Base-by-base conservation (phyloP, 1,140 invertebrate species). In the Musca vetustissima region DNA sequence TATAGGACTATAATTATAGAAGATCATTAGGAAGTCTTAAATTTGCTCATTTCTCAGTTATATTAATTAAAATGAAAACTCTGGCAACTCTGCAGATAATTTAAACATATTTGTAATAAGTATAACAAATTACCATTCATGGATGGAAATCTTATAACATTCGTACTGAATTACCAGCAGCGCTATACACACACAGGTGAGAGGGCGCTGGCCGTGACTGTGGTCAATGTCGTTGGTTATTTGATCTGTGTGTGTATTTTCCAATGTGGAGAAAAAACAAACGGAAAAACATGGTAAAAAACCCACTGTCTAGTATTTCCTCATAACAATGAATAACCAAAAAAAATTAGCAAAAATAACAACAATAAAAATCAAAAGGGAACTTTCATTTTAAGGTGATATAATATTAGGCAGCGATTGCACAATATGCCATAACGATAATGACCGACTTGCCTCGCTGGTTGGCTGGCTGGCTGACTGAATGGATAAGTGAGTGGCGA, bases 371-470 rank as follows among this genome's bases (percentile, higher is more conserved):
- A 50, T 19, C 32, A 19, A n/a, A 61, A 61, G 57, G 57, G 57
- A 36, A 61, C 57, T 61, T 61, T 61, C 57, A 61, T 61, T 61
- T 61, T 61, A 61, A 61, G 32, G 36, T 61, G 57, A 61, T 61
- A 61, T 61, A 61, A 61, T 61, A 61, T 19, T 36, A 32, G n/a
- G n/a, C n/a, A 28, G 17, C 36, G 57, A 61, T 61, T 61, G 57
- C 57, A 61, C 57, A 61, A 61, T 61, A 61, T 61, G 28, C 36
- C 57, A 36, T 55, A 21, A 24, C 17, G 17, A 61, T 61, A 61
- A 61, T 61, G 32, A 61, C 15, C 9, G 57, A 43, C n/a, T 17
- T 28, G n/a, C 24, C 2, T 15, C 0, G 17, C 48, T n/a, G 48
- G 48, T 15, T 19, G 49, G 17, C 49, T 61, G 57, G 43, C 57